Evolutionary conservation across 64 coral and sea anemone genomes (phyloP).

Genomic region (Pachyseris speciosa): DNA sequence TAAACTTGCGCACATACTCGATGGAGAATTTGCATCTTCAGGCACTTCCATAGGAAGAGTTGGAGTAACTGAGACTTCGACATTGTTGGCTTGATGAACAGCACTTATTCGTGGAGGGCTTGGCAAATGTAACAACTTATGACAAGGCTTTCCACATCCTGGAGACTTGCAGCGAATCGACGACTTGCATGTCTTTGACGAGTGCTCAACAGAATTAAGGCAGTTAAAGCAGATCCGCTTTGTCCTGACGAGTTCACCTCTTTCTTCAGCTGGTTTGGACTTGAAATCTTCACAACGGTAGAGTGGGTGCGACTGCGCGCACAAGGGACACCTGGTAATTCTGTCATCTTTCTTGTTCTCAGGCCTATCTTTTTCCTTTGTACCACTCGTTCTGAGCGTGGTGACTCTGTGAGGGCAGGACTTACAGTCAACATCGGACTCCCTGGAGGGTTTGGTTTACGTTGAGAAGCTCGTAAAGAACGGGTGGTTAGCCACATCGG

Average conservation of each 20-base stretch:
- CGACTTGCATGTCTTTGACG: constrained; percentile 30
- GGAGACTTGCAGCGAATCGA: background rate
- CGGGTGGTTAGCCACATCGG: background rate
- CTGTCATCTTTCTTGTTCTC: background rate
- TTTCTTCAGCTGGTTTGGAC: constrained; percentile 8
- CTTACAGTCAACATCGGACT: too few relatives aligned
- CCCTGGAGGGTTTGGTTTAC: too few relatives aligned
- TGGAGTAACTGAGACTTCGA: background rate
- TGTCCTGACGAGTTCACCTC: constrained; percentile 21
- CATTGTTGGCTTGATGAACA: constrained; percentile 10
- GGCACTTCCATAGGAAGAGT: background rate
- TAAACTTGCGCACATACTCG: background rate
- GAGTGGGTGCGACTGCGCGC: background rate
- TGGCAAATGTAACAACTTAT: constrained; percentile 32
- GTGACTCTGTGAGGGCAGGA: too few relatives aligned
- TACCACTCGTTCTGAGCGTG: too few relatives aligned
- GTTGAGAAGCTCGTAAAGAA: background rate
- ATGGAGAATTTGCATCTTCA: background rate
- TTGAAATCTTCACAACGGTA: constrained; percentile 41
- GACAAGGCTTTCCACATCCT: constrained; percentile 21
- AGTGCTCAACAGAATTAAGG: constrained; percentile 47
- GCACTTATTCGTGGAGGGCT: background rate
- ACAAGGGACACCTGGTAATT: background rate
- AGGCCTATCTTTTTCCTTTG: too few relatives aligned
- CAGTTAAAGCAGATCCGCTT: constrained; percentile 35